These are phyloP conservation scores for Zenarchopterus dispar DNA, from an alignment of 2,797 vertebrate genomes.

Conservation along the genomic window DNA sequence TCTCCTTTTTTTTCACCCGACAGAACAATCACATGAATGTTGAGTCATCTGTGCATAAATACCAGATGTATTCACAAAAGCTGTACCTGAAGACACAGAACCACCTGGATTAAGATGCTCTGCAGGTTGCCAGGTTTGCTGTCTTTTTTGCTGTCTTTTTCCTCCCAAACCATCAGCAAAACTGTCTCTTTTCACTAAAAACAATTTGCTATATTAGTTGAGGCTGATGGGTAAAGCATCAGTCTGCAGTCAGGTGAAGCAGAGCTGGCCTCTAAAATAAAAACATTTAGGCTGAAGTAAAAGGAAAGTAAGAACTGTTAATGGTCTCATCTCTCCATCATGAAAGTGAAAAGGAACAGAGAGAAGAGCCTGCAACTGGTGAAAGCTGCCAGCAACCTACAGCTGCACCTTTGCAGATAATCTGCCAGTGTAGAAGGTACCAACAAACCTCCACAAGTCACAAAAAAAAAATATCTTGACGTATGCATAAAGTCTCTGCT, in stretches of 20 bases:
- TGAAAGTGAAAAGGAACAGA: constrained; percentile 50
- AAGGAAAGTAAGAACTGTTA: constrained; percentile 20
- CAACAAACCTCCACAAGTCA: constrained; percentile 40
- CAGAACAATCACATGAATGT: constrained; percentile 17
- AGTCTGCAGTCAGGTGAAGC: constrained; percentile 30
- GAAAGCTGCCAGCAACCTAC: constrained; percentile 54
- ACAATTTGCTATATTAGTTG: constrained; percentile 37
- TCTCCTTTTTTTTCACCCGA: constrained; percentile 45
- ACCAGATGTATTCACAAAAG: constrained; percentile 18
- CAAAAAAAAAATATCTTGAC: constrained; percentile 30
- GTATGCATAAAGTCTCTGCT: constrained; percentile 16
- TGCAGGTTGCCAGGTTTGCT: constrained; percentile 52
- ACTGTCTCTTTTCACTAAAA: constrained; percentile 47
- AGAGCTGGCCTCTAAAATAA: constrained; percentile 6
- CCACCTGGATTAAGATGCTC: constrained; percentile 48
- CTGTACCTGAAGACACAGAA: constrained; percentile 49
- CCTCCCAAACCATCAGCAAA: constrained; percentile 45
- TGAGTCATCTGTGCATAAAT: constrained; percentile 20
- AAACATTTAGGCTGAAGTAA: constrained; percentile 33
- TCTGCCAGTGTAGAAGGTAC: constrained; percentile 37
- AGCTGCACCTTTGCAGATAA: constrained; percentile 80
- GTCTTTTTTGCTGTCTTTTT: constrained; percentile 35
- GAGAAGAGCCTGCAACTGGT: constrained; percentile 52
- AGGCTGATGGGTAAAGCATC: constrained; percentile 37
- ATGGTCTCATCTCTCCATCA: constrained; percentile 56